Evolutionary conservation across 2,113 vertebrate species (phyloP).

Genomic region (Todiramphus chloris): DNA sequence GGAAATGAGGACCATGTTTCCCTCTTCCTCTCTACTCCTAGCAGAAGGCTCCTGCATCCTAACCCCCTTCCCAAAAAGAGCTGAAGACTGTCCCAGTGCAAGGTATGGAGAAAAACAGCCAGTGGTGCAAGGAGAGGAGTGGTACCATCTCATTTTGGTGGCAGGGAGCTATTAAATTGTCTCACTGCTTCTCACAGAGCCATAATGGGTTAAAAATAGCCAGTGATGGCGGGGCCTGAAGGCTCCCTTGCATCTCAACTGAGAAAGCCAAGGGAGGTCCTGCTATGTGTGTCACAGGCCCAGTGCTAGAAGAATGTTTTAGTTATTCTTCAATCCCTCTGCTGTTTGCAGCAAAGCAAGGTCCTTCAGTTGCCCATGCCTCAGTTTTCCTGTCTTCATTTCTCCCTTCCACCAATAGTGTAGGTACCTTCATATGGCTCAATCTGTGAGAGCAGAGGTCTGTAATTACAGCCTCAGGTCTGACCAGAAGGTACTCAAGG

Average conservation of each 20-base stretch:
- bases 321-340: neutral
- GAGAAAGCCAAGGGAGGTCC: neutral
- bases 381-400: neutral
- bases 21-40: neutral
- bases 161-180: neutral
- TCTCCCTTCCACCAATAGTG: neutral
- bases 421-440: neutral
- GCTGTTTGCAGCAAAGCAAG: neutral
- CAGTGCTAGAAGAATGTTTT: neutral
- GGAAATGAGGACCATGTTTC: neutral
- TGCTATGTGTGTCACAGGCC: accelerated
- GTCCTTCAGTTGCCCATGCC: neutral
- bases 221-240: neutral
- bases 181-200: neutral
- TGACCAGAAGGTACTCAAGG: neutral
- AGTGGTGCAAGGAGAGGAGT: neutral
- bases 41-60: neutral
- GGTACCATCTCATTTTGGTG: neutral
- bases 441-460: neutral
- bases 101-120: neutral
- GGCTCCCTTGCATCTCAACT: neutral
- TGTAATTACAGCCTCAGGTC: neutral
- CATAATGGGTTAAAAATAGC: neutral
- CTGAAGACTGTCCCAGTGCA: neutral
- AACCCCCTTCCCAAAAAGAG: neutral